These are phyloP conservation scores for Premnoplex brunnescens DNA, from an alignment of 2,797 vertebrate species.

Conservation along the genomic window DNA sequence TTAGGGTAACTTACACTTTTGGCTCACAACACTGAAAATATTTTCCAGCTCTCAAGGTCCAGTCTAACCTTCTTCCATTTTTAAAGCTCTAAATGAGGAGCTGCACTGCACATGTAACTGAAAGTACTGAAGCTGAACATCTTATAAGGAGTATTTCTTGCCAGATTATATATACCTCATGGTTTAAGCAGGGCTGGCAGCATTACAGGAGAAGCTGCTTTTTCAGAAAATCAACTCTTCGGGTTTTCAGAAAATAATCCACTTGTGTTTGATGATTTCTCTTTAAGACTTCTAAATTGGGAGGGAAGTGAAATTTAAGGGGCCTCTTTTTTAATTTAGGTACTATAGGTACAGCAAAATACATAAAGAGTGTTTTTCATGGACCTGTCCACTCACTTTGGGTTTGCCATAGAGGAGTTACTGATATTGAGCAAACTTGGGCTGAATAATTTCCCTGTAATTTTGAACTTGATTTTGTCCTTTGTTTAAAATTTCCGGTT, in stretches of 20 bases:
- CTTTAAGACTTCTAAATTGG: neutral
- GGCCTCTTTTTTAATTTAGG: neutral
- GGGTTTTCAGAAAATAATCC: constrained; percentile 16
- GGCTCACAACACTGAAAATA: constrained; percentile 43
- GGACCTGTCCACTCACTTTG: neutral
- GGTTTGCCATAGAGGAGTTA: neutral
- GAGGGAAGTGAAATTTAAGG: neutral
- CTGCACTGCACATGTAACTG: constrained; percentile 54
- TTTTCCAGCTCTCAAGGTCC: constrained; percentile 64
- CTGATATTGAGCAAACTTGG: neutral
- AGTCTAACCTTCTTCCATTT: constrained; percentile 65
- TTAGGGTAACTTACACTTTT: constrained; percentile 68
- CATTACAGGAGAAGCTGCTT: constrained; percentile 41
- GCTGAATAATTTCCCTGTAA: neutral
- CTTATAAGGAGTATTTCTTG: constrained; percentile 50
- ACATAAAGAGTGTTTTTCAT: neutral
- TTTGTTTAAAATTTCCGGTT: neutral
- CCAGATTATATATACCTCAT: constrained; percentile 60
- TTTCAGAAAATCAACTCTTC: constrained; percentile 33
- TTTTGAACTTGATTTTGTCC: neutral
- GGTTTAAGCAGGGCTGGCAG: constrained; percentile 45
- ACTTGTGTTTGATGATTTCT: constrained; percentile 7
- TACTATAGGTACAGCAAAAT: neutral
- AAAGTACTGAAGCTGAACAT: constrained; percentile 60
- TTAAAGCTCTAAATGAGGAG: constrained; percentile 64